Conservation (phyloP, 1,140 invertebrate species). For the Pemphigus obesinymphae region DNA sequence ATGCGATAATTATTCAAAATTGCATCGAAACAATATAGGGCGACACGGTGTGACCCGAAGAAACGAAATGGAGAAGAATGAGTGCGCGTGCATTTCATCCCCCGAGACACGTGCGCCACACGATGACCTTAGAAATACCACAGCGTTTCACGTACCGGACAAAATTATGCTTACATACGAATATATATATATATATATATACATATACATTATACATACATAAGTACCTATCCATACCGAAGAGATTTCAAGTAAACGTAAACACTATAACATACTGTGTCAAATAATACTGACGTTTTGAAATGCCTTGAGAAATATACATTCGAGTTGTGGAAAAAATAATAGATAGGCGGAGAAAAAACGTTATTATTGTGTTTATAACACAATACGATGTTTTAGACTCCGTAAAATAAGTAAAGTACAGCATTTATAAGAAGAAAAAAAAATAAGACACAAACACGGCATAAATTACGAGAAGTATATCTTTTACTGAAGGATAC, state of each 20-base stretch:
- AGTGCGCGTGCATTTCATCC: no score
- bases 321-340: no score
- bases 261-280: neutral
- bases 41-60: no score
- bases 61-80: no score
- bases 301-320: slow-evolving; percentile 57
- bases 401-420: slow-evolving; percentile 29
- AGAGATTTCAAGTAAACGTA: neutral
- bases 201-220: no score
- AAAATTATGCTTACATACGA: no score
- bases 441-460: neutral
- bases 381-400: slow-evolving; percentile 48
- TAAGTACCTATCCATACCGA: no score
- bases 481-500: no score
- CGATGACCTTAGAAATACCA: neutral
- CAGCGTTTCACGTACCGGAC: no score
- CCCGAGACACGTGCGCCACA: neutral
- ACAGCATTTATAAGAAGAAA: slow-evolving; percentile 12
- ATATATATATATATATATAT: no score
- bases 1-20: no score
- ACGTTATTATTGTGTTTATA: slow-evolving; percentile 18
- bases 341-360: neutral
- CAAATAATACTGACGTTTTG: slow-evolving; percentile 49
- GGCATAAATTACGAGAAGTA: slow-evolving; percentile 19
- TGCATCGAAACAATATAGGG: no score